Base-by-base conservation (phyloP, 2,797 vertebrate species). In the Cirrhinus molitorella region DNA sequence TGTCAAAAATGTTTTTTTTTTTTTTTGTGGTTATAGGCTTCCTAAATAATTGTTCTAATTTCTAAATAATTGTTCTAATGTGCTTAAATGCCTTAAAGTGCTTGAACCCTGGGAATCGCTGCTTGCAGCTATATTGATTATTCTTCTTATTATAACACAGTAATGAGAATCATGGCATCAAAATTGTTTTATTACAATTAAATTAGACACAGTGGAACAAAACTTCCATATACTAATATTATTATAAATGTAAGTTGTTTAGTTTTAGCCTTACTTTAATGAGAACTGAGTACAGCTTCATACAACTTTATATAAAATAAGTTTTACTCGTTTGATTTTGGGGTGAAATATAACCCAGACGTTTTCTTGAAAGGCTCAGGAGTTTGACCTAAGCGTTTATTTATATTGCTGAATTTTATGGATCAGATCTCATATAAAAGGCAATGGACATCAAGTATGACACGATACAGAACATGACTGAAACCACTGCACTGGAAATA, bases 401-500 rank as follows among this genome's bases (percentile, higher is more conserved):
- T 37, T 31, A 23, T 37, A 37, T 57, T 74, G 51, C 34, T 23
- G 13, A 53, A 34, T 57, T n/a, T 55, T n/a, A 12, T 23, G 47
- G 17, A 74, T 74, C 12, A 21, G 12, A 55, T 71, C 11, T 53
- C 3, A 71, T 2, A 37, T 75, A 12, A 55, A 57, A 75, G 12
- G 31, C 31, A 57, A 57, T 2, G n/a, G 11, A 78, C 21, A 31
- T 63, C 12, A 65, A 47, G 25, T 65, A 51, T 82, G 28, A 65
- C 43, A 66, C 43, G 28, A 65, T 53, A 66, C 43, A 74, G 70
- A 74, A 66, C n/a, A 65, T 83, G 28, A 66, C 51, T 19, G 0
- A 59, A 82, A 74, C 31, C 59, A 67, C 72, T 76, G 80, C 71
- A 43, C 47, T 66, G 8, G 16, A 67, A 83, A 66, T 43, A 82